Evolutionary conservation across 2,888 invertebrate genomes (phyloP).

Genomic region (Automeris io): DNA sequence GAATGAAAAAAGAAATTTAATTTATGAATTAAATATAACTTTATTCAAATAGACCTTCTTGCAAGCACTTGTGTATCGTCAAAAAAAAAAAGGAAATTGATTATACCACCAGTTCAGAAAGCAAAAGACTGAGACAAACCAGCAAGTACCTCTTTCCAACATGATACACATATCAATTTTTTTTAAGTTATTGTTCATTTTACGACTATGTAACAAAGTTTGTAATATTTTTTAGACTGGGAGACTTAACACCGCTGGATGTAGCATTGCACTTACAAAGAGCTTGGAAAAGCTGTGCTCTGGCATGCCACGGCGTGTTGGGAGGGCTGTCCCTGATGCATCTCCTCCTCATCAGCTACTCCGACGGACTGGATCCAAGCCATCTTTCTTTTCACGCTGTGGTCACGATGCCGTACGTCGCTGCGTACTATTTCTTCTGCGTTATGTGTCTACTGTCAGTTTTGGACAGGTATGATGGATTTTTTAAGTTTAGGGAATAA

Average conservation of each 20-base stretch:
- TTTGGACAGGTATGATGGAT: slow-evolving; percentile 71
- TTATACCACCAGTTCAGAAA: too few species aligned
- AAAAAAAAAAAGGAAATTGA: too few species aligned
- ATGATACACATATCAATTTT: too few species aligned
- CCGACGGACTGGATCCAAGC: slow-evolving; percentile 61
- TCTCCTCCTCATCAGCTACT: slow-evolving; percentile 74
- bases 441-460: slow-evolving; percentile 77
- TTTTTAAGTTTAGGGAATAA: neutral
- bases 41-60: too few species aligned
- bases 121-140: too few species aligned
- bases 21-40: too few species aligned
- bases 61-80: too few species aligned
- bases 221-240: slow-evolving; percentile 37
- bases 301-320: slow-evolving; percentile 77
- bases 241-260: slow-evolving; percentile 70
- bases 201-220: neutral
- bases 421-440: slow-evolving; percentile 76
- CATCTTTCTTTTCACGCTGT: slow-evolving; percentile 67
- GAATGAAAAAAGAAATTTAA: too few species aligned
- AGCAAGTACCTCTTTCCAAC: too few species aligned
- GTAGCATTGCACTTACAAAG: slow-evolving; percentile 71
- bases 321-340: slow-evolving; percentile 78
- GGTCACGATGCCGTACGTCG: slow-evolving; percentile 71
- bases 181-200: too few species aligned
- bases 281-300: slow-evolving; percentile 66